These are phyloP conservation scores for Sminthurides bifidus DNA, from an alignment of 1,140 invertebrate genomes.

Conservation along the genomic window DNA sequence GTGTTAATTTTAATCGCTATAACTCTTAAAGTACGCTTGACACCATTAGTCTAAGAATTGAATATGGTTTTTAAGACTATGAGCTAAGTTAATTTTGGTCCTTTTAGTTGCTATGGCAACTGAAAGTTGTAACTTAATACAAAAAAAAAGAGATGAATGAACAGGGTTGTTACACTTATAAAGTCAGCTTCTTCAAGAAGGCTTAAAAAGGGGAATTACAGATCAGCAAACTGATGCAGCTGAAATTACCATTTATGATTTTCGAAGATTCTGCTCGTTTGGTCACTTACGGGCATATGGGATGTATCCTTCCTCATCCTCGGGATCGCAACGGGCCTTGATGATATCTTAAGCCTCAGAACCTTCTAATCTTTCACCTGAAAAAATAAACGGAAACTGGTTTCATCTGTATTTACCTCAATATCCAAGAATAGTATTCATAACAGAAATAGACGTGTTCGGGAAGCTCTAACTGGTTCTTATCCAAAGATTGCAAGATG, in stretches of 20 bases:
- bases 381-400: constrained; percentile 9
- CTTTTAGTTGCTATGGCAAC: no score
- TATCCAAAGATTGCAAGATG: constrained; percentile 86
- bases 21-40: no score
- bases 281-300: constrained; percentile 75
- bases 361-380: constrained; percentile 77
- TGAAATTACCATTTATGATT: constrained; percentile 3
- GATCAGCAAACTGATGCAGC: not conserved
- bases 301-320: constrained; percentile 90
- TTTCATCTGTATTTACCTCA: no score
- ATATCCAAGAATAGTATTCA: no score
- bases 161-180: no score
- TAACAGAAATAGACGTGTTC: no score
- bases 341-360: constrained; percentile 68
- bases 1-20: no score
- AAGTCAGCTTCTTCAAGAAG: constrained; percentile 37
- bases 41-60: no score
- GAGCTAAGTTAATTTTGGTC: no score
- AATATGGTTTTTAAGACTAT: no score
- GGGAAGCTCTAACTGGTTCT: not conserved
- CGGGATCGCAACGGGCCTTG: constrained; percentile 75
- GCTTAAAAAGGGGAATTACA: constrained; percentile 27
- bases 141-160: no score
- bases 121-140: no score
- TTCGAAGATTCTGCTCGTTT: not conserved